Evolutionary conservation across 2,797 vertebrate species (phyloP).

Genomic region (Rallus crepitans): DNA sequence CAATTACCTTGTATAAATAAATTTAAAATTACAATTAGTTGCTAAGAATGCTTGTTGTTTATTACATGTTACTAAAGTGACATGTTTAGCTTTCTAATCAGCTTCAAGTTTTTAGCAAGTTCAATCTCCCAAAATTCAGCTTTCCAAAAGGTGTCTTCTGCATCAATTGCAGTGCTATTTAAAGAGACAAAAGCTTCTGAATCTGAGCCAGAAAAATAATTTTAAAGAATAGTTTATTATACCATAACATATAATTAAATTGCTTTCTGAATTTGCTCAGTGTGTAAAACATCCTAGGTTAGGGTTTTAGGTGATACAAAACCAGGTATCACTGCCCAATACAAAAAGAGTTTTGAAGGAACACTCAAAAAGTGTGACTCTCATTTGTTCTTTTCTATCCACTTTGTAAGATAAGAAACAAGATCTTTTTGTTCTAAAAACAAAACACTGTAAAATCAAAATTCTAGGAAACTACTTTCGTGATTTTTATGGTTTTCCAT

Average conservation of each 20-base stretch:
- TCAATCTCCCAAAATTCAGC: background rate
- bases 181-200: background rate
- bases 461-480: conserved; percentile 46
- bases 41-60: conserved; percentile 13
- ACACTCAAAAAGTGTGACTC: background rate
- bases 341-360: background rate
- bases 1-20: conserved; percentile 36
- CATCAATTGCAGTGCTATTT: background rate
- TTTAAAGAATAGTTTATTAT: background rate
- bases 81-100: background rate
- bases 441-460: conserved; percentile 25
- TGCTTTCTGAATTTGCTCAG: background rate
- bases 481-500: background rate
- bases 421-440: conserved; percentile 56
- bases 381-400: conserved; percentile 60
- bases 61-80: background rate
- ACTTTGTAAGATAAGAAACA: conserved; percentile 59
- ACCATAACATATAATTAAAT: background rate
- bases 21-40: conserved; percentile 19
- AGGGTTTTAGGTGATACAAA: background rate
- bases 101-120: background rate
- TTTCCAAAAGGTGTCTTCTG: background rate
- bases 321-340: background rate
- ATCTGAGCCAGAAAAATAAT: background rate
- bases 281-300: background rate